Base-by-base conservation (phyloP, 2,113 vertebrate species). In the Cairina moschata region DNA sequence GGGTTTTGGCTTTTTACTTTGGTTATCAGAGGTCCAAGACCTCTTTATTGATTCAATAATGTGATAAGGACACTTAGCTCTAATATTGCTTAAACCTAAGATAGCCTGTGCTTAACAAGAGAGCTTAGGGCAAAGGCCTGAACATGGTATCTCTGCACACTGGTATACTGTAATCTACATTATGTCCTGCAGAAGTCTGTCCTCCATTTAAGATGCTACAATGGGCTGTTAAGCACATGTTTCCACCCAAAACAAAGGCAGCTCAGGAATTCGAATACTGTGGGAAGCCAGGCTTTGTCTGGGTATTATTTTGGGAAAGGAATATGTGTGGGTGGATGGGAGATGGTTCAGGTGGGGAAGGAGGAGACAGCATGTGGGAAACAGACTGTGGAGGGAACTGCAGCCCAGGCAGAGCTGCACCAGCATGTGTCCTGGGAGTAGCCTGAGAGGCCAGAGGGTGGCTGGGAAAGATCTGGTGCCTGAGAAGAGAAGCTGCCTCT, bases 331-430 rank as follows among this genome's bases (percentile, higher is more conserved):
- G 54, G 73, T 84, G 66, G 77, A 78, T 32, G 26, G 86, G 77
- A 89, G 48, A 76, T 36, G 46, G 62, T 76, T 89, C 89, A 95
- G 95, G 92, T 97, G 88, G 80, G n/a, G 69, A 95, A 81, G 31
- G 46, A 86, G 84, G 46, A 92, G n/a, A 40, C 40, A 72, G n/a
- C 56, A 32, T 65, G 69, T 67, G 40, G 88, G 92, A 88, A 90
- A 52, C 17, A 93, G 42, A 74, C 83, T 62, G 68, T 0, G 3
- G 71, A 75, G 65, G 2, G 15, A 86, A 60, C 72, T 83, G 79
- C 59, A 55, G 63, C 75, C 34, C 67, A 85, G 79, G n/a, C 10
- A 22, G 55, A 32, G 11, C 56, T 83, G 21, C 0, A 0, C 0
- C 2, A 42, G 17, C 54, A 77, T 13, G n/a, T 86, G 77, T 86